Conservation (phyloP, 2,888 invertebrate genomes). For the Agrotis ipsilon region DNA sequence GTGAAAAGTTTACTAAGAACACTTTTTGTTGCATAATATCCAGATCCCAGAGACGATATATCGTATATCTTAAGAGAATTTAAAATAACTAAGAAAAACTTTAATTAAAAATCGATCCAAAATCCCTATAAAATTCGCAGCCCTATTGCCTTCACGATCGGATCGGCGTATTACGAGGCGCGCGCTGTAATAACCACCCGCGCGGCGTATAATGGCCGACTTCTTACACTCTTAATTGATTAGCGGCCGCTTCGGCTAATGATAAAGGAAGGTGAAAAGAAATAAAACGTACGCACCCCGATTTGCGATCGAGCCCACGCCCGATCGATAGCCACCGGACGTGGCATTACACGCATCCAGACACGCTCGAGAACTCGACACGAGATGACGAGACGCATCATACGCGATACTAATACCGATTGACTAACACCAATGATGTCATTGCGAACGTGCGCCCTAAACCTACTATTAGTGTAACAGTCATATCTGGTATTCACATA, state of each 20-base stretch:
- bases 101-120: slow-evolving; percentile 87
- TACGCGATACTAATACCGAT: slow-evolving; percentile 58
- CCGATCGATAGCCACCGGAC: slow-evolving; percentile 81
- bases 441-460: slow-evolving; percentile 77
- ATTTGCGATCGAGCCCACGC: slow-evolving; percentile 85
- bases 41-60: slow-evolving; percentile 37
- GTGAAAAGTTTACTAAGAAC: slow-evolving; percentile 68
- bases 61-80: slow-evolving; percentile 63
- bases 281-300: slow-evolving; percentile 87
- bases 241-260: slow-evolving; percentile 91
- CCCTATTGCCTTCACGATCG: slow-evolving; percentile 90
- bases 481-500: slow-evolving; percentile 77
- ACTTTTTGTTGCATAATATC: slow-evolving; percentile 61
- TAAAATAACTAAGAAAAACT: slow-evolving; percentile 75
- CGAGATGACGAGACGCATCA: slow-evolving; percentile 60
- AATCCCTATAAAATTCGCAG: slow-evolving; percentile 88
- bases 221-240: slow-evolving; percentile 92
- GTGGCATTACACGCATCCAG: slow-evolving; percentile 65
- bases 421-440: slow-evolving; percentile 80
- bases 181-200: slow-evolving; percentile 89
- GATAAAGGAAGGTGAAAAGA: slow-evolving; percentile 91
- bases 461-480: slow-evolving; percentile 82
- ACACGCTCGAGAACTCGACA: slow-evolving; percentile 48
- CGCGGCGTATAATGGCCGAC: slow-evolving; percentile 89
- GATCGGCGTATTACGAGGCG: slow-evolving; percentile 89